Percentiles rank a stretch among this genome's conserved stretches.
phyloP scores from a whole-genome alignment of 64 coral and sea anemone genomes.

The Pocillopora verrucosa region DNA sequence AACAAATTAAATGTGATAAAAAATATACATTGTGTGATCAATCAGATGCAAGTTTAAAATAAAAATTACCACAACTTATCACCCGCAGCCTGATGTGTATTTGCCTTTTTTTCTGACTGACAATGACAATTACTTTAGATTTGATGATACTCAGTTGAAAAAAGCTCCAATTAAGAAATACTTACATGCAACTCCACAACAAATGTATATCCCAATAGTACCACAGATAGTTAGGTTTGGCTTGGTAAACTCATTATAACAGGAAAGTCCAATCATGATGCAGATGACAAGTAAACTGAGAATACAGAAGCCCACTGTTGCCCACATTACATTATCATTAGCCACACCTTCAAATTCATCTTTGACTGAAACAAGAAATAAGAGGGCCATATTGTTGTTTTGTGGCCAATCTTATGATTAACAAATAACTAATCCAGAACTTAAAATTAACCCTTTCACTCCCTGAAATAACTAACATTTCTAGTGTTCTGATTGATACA shows the following conservation, averaged over 20 bases:
- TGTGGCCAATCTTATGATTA: too few species aligned
- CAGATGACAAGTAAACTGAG: constrained; percentile 70
- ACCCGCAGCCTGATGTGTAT: neutral
- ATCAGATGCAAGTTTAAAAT: neutral
- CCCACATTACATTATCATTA: constrained; percentile 86
- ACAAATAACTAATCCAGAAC: too few species aligned
- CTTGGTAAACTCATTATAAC: constrained; percentile 84
- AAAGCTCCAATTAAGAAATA: neutral
- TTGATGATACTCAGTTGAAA: neutral
- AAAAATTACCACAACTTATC: neutral
- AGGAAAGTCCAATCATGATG: constrained; percentile 56
- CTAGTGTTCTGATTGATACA: too few species aligned
- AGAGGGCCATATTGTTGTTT: neutral
- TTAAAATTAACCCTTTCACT: too few species aligned
- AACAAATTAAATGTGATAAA: too few species aligned
- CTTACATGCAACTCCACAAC: constrained; percentile 77
- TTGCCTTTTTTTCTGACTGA: neutral
- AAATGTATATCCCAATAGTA: constrained; percentile 69
- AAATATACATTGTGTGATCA: too few species aligned
- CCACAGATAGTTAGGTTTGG: constrained; percentile 64
- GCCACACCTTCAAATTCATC: constrained; percentile 90
- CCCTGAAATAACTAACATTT: too few species aligned
- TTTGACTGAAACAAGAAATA: constrained; percentile 46
- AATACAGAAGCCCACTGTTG: constrained; percentile 76
- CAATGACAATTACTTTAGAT: too few species aligned